These are phyloP conservation scores for Ciona savignyi DNA, from an alignment of 23 tunicate species.

Conservation along the genomic window DNA sequence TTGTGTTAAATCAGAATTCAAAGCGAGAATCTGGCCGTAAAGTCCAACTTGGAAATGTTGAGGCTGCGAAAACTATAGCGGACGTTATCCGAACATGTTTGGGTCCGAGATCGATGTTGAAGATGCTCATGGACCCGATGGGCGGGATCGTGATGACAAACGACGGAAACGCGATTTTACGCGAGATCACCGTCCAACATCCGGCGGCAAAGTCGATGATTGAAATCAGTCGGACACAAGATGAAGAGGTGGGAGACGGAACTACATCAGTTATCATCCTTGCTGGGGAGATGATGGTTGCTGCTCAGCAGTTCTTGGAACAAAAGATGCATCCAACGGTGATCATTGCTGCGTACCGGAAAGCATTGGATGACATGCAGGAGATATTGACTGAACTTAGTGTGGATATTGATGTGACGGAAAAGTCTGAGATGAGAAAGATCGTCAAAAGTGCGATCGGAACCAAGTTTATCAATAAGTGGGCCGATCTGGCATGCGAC, in stretches of 20 bases:
- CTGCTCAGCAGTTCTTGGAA: constrained; percentile 84
- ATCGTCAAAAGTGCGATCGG: constrained; percentile 90
- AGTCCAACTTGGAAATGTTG: constrained; percentile 92
- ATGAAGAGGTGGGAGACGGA: constrained; percentile 99
- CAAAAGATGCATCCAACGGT: constrained; percentile 98
- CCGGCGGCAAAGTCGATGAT: constrained; percentile 99
- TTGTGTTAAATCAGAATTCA: constrained; percentile 72
- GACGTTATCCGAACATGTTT: constrained; percentile 97
- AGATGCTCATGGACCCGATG: constrained; percentile 99
- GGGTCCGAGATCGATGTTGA: constrained; percentile 93
- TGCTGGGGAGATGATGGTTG: constrained; percentile 97
- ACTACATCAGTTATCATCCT: constrained; percentile 93
- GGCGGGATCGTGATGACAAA: constrained; percentile 99
- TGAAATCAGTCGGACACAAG: constrained; percentile 98
- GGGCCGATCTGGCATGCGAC: constrained; percentile 89
- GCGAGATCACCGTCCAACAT: constrained; percentile 95
- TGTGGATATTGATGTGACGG: constrained; percentile 64
- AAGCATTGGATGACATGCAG: constrained; percentile 96
- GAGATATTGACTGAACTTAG: constrained; percentile 37
- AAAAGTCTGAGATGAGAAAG: constrained; percentile 72
- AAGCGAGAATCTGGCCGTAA: constrained; percentile 92
- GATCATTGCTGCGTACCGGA: constrained; percentile 85
- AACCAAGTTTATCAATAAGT: constrained; percentile 92
- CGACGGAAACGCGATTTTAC: constrained; percentile 91
- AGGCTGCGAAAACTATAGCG: constrained; percentile 92